Conservation (phyloP, 2,113 vertebrate genomes). For the Desmodus rotundus region DNA sequence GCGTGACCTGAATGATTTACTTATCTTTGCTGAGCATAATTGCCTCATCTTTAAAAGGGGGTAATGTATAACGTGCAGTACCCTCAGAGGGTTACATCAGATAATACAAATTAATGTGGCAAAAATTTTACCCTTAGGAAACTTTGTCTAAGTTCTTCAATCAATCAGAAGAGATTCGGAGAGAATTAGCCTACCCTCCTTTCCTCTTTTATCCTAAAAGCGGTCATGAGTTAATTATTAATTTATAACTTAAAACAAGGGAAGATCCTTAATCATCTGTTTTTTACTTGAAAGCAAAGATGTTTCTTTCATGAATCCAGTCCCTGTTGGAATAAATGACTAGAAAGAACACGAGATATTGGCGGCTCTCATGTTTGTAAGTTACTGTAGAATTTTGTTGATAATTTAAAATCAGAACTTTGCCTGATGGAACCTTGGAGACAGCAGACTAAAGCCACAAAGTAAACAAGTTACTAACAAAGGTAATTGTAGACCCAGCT, state of each 20-base stretch:
- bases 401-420: constrained; percentile 2
- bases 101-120: neutral
- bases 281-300: constrained; percentile 15
- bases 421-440: constrained; percentile 27
- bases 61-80: neutral
- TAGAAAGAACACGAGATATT: neutral
- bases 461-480: constrained; percentile 13
- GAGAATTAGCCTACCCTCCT: neutral
- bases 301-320: neutral
- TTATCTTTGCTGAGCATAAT: neutral
- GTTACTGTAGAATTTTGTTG: neutral
- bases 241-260: neutral
- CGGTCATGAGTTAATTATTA: constrained; percentile 1
- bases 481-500: neutral
- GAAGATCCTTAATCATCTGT: neutral
- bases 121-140: neutral
- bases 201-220: constrained; percentile 23
- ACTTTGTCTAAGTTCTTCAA: neutral
- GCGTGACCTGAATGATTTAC: neutral
- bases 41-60: neutral
- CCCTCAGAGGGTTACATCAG: neutral
- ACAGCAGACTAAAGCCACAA: constrained; percentile 12
- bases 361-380: neutral
- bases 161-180: constrained; percentile 4
- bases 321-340: neutral